phyloP scores from a whole-genome alignment of 2,113 vertebrate species.

The Urocolius indicus region DNA sequence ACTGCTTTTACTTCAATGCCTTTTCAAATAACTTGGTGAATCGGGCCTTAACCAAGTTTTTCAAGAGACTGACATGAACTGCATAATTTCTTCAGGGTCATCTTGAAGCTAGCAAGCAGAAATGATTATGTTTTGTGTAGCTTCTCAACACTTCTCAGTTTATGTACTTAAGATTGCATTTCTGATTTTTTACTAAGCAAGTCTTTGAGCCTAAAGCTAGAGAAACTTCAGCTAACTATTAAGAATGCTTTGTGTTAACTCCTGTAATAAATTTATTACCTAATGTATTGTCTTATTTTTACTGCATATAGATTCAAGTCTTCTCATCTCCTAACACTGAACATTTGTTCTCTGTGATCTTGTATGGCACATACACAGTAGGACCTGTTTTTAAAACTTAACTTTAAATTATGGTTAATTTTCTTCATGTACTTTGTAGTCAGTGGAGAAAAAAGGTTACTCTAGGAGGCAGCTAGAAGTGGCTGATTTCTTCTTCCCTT shows the following conservation, averaged over 20 bases:
- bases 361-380: rapidly evolving
- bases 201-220: neutral
- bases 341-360: neutral
- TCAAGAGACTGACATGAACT: neutral
- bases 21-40: neutral
- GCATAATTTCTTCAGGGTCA: neutral
- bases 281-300: neutral
- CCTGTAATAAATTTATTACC: neutral
- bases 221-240: neutral
- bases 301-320: neutral
- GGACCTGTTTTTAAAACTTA: neutral
- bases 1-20: neutral
- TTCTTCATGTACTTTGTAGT: neutral
- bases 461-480: neutral
- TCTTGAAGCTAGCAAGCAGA: neutral
- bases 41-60: neutral
- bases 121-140: neutral
- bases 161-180: neutral
- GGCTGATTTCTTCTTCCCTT: neutral
- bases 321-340: neutral
- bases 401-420: neutral
- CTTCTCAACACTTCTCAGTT: neutral
- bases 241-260: neutral
- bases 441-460: neutral
- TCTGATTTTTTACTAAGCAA: neutral